Conservation (phyloP, 2,113 vertebrate species). For the Natator depressus region DNA sequence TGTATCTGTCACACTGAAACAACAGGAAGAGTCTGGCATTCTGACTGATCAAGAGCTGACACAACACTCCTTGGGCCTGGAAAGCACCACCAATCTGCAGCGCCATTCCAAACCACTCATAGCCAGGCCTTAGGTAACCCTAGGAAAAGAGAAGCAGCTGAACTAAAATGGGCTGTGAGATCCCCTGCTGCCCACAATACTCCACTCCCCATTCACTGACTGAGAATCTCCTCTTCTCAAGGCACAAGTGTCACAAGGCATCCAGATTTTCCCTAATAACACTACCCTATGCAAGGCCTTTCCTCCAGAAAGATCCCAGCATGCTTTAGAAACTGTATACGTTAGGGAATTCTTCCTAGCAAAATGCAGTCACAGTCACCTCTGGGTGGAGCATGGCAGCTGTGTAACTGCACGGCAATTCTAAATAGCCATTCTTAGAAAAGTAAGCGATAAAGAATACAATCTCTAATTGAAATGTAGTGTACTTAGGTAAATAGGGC, state of each 20-base stretch:
- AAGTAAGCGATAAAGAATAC: not conserved
- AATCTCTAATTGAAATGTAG: not conserved
- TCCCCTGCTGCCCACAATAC: not conserved
- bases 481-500: not conserved
- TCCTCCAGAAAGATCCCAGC: not conserved
- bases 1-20: not conserved
- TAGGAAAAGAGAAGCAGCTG: not conserved
- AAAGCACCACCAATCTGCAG: not conserved
- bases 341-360: not conserved
- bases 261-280: not conserved
- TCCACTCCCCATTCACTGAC: not conserved
- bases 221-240: not conserved
- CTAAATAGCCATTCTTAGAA: not conserved
- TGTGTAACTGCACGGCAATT: not conserved
- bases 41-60: not conserved
- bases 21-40: not conserved
- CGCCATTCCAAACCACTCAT: not conserved
- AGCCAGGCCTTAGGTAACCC: not conserved
- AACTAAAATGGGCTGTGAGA: not conserved
- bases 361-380: not conserved
- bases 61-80: not conserved
- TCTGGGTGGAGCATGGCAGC: not conserved
- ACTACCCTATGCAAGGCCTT: not conserved
- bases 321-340: not conserved
- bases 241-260: not conserved